phyloP scores from a whole-genome alignment of 2,797 vertebrate species.

The Tragelaphus oryx region DNA sequence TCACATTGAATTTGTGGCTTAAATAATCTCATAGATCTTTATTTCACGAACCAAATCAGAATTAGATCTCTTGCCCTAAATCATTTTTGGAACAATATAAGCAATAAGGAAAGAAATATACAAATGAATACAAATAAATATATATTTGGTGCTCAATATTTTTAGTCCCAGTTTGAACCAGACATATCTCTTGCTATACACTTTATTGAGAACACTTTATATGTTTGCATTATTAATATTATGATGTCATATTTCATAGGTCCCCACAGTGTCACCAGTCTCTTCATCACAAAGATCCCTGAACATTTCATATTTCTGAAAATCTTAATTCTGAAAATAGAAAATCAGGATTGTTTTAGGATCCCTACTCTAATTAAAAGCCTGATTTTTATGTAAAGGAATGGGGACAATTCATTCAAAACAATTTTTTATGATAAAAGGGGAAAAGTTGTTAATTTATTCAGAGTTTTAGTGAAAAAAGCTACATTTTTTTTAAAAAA shows the following conservation, averaged over 20 bases:
- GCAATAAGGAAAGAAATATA: constrained; percentile 5
- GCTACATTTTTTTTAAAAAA: not conserved
- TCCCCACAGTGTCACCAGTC: not conserved
- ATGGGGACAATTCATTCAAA: not conserved
- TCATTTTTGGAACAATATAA: not conserved
- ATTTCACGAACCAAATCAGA: not conserved
- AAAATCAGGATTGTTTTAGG: not conserved
- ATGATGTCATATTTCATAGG: not conserved
- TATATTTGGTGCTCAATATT: not conserved
- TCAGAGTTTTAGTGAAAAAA: constrained; percentile 6
- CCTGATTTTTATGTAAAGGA: not conserved
- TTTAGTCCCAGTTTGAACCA: not conserved
- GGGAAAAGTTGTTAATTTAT: not conserved
- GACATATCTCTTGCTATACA: not conserved
- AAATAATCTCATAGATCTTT: not conserved
- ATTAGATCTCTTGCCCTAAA: not conserved
- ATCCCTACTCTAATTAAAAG: not conserved
- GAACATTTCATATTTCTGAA: not conserved
- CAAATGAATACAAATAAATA: not conserved
- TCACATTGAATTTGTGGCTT: not conserved
- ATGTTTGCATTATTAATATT: not conserved
- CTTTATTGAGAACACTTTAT: not conserved
- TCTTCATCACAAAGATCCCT: not conserved
- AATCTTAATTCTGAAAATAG: not conserved
- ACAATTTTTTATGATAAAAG: not conserved